A percentile compares a stretch with the other conserved stretches of the same genome.
These are phyloP conservation scores for Rhyacophila evoluta DNA, from an alignment of 2,888 invertebrate genomes.

Conservation along the genomic window DNA sequence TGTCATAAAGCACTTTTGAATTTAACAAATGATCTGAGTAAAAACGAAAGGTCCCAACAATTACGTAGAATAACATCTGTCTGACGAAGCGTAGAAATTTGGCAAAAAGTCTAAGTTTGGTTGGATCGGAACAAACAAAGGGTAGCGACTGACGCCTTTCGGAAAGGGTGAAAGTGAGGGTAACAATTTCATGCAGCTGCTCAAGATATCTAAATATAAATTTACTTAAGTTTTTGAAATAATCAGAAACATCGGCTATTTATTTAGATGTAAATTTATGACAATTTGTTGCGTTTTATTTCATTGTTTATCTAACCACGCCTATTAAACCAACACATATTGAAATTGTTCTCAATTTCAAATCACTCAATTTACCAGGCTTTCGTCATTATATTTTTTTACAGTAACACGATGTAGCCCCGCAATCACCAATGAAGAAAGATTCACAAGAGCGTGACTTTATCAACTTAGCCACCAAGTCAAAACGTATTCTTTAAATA, in stretches of 20 bases:
- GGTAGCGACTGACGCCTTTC: not conserved
- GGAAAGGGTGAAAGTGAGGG: slow-evolving; percentile 41
- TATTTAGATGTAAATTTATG: no score
- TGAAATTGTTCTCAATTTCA: no score
- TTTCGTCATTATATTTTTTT: no score
- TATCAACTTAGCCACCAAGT: no score
- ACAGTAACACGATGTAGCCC: no score
- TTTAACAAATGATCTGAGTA: not conserved
- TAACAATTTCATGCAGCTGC: slow-evolving; percentile 31
- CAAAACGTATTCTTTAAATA: no score
- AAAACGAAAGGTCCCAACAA: not conserved
- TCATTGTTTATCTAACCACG: no score
- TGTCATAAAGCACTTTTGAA: slow-evolving; percentile 9
- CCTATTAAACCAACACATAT: no score
- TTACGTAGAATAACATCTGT: slow-evolving; percentile 34
- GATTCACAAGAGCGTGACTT: no score
- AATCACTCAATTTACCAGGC: no score
- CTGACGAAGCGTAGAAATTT: slow-evolving; percentile 28
- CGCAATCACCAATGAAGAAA: no score
- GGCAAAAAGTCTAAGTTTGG: slow-evolving; percentile 36
- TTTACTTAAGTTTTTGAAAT: not conserved
- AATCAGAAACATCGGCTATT: not conserved
- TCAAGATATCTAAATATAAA: slow-evolving; percentile 28
- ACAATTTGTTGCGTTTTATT: no score
- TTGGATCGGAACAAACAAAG: slow-evolving; percentile 34